A percentile compares a stretch with the other conserved stretches of the same genome.
phyloP scores from a whole-genome alignment of 2,888 invertebrate genomes.

The Tuta absoluta region DNA sequence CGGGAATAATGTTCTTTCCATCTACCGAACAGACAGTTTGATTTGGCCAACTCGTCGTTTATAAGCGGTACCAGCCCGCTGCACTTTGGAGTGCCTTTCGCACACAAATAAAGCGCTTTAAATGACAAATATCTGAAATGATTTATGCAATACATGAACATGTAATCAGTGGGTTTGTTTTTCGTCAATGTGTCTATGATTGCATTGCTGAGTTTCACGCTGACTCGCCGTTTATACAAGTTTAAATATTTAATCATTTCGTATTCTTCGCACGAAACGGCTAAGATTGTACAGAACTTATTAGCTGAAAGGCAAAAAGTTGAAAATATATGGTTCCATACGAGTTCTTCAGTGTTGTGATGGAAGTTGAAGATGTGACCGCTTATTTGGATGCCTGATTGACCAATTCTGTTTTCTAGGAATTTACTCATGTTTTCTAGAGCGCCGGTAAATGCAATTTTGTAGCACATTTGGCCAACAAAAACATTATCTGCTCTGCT shows the following conservation, averaged over 20 bases:
- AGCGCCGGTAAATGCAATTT: constrained; percentile 66
- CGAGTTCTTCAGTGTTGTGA: constrained; percentile 59
- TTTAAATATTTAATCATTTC: constrained; percentile 56
- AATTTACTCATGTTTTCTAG: constrained; percentile 59
- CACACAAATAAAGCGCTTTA: constrained; percentile 66
- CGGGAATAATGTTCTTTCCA: constrained; percentile 66
- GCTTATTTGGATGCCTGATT: constrained; percentile 70
- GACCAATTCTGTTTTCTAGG: constrained; percentile 68
- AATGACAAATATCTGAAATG: constrained; percentile 72
- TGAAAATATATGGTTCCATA: constrained; percentile 70
- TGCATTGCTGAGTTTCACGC: constrained; percentile 64
- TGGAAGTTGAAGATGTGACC: constrained; percentile 68
- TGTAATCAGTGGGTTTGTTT: constrained; percentile 52
- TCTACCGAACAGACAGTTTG: constrained; percentile 70
- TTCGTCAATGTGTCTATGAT: constrained; percentile 60
- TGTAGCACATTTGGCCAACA: constrained; percentile 71
- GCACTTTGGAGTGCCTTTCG: constrained; percentile 65
- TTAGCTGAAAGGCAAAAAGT: constrained; percentile 74
- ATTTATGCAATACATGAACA: constrained; percentile 71
- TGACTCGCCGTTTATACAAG: constrained; percentile 68
- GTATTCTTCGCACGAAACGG: constrained; percentile 56
- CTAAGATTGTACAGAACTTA: constrained; percentile 72
- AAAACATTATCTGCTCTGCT: constrained; percentile 66
- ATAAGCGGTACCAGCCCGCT: constrained; percentile 55
- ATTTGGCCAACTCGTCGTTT: constrained; percentile 61